Conservation (phyloP, 2,113 vertebrate genomes). For the Oncorhynchus tshawytscha region DNA sequence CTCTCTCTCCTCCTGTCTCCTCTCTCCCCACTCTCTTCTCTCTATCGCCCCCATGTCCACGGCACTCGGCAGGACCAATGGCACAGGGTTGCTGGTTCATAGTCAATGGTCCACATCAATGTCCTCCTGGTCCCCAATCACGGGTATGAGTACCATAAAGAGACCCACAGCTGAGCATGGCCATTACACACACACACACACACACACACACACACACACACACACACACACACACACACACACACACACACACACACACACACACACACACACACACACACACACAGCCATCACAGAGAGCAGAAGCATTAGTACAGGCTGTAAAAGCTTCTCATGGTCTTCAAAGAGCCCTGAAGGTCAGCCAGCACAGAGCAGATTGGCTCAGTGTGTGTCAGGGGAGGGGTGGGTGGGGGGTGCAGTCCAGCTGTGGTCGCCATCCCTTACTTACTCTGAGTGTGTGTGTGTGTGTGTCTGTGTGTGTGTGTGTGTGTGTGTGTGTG, state of each 20-base stretch:
- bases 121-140: constrained; percentile 46
- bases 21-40: too few species aligned
- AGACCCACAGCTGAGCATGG: constrained; percentile 53
- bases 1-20: too few species aligned
- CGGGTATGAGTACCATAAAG: constrained; percentile 64
- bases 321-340: constrained; percentile 63
- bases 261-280: constrained; percentile 4
- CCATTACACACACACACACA: constrained; percentile 39
- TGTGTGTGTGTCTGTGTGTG: too few species aligned
- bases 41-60: constrained; percentile 8
- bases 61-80: constrained; percentile 15
- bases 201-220: too few species aligned
- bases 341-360: constrained; percentile 69
- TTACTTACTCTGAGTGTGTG: constrained; percentile 12
- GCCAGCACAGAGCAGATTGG: constrained; percentile 3
- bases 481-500: too few species aligned
- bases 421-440: constrained; percentile 23
- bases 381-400: too few species aligned
- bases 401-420: too few species aligned
- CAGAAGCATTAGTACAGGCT: constrained; percentile 22
- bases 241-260: constrained; percentile 24
- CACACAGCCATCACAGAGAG: constrained; percentile 22
- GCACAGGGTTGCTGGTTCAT: constrained; percentile 44
- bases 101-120: constrained; percentile 45
- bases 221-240: background rate